Conservation (phyloP, 2,797 vertebrate genomes). For the Chelidonichthys spinosus region DNA sequence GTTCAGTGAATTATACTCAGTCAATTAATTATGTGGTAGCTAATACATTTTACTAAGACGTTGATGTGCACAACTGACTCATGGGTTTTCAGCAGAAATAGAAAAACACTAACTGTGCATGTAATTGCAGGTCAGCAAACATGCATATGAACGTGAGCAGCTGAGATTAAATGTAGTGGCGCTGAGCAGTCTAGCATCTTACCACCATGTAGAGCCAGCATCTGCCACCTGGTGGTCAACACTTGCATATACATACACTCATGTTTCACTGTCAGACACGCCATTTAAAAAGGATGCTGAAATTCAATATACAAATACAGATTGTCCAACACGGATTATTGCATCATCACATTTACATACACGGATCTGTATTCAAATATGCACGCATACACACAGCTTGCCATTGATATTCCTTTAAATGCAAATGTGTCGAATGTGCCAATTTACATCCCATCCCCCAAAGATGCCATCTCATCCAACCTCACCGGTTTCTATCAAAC, state of each 20-base stretch:
- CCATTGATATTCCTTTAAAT: conserved; percentile 7
- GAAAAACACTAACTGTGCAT: conserved; percentile 10
- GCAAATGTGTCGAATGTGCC: conserved; percentile 30
- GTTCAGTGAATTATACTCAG: conserved; percentile 24
- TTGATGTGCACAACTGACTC: conserved; percentile 17
- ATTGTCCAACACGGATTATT: conserved; percentile 6
- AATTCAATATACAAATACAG: conserved; percentile 34
- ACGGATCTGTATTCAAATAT: conserved; percentile 12
- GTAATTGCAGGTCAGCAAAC: conserved; percentile 11
- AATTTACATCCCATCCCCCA: conserved; percentile 37
- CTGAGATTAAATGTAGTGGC: conserved; percentile 30
- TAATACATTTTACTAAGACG: conserved; percentile 16
- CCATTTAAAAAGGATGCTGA: conserved; percentile 39
- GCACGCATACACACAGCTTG: conserved; percentile 22
- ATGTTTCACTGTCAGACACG: conserved; percentile 7
- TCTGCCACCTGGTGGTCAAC: conserved; percentile 73
- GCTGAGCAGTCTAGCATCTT: conserved; percentile 16
- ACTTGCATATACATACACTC: conserved; percentile 29
- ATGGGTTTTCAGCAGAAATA: conserved; percentile 20
- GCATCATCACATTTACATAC: conserved; percentile 2
- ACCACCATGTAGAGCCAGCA: conserved; percentile 40
- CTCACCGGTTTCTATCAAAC: conserved; percentile 47
- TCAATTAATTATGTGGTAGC: conserved; percentile 23
- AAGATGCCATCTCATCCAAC: conserved; percentile 43
- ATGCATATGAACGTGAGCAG: conserved; percentile 31